A percentile compares a stretch with the other conserved stretches of the same genome.
Conservation (phyloP, 2,888 invertebrate species). For the Schizaphis graminum region DNA sequence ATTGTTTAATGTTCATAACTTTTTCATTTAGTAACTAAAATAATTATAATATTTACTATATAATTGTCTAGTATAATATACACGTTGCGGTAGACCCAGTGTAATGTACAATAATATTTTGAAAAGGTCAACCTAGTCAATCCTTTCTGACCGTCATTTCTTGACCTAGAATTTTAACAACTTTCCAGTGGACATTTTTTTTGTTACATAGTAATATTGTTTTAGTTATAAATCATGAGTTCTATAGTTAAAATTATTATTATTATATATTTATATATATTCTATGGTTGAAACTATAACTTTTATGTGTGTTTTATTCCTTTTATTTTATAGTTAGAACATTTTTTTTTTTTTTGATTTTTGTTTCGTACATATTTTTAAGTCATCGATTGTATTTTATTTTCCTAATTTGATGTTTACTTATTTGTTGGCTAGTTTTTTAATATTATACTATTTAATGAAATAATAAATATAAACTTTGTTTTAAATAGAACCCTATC, state of each 20-base stretch:
- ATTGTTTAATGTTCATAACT: constrained; percentile 37
- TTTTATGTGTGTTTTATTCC: constrained; percentile 36
- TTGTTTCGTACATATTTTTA: constrained; percentile 54
- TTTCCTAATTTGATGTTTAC: constrained; percentile 64
- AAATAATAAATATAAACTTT: constrained; percentile 19
- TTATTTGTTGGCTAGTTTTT: constrained; percentile 66
- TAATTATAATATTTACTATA: constrained; percentile 31
- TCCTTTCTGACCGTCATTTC: constrained; percentile 43
- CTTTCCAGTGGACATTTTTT: constrained; percentile 21
- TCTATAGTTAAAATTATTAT: constrained; percentile 11
- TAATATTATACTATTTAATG: constrained; percentile 53
- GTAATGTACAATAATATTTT: constrained; percentile 34
- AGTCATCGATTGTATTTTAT: constrained; percentile 52
- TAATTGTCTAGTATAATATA: constrained; percentile 48
- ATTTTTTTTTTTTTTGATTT: constrained; percentile 32
- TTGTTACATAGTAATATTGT: constrained; percentile 21
- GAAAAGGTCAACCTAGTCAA: constrained; percentile 63
- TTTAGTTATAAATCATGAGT: constrained; percentile 32
- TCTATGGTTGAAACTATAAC: constrained; percentile 10
- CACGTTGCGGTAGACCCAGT: background rate
- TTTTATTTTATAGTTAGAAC: constrained; percentile 50
- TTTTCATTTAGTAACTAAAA: constrained; percentile 48
- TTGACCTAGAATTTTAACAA: constrained; percentile 39
- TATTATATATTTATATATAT: constrained; percentile 6
- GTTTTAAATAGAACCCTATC: background rate